phyloP scores from a whole-genome alignment of 2,888 invertebrate species.

The Tridacna gigas region DNA sequence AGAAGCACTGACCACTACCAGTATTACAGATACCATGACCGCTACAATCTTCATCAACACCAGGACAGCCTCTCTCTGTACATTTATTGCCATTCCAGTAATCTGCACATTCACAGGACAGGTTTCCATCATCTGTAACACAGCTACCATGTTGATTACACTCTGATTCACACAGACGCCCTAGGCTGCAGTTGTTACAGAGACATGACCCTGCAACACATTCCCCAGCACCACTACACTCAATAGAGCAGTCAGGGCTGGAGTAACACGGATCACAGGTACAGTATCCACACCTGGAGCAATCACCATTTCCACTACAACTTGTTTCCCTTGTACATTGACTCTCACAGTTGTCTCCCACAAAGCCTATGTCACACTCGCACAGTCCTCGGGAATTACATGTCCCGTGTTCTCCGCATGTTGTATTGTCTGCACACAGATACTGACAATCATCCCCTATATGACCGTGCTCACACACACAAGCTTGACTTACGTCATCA shows the following conservation, averaged over 20 bases:
- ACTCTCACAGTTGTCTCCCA: slow-evolving; percentile 73
- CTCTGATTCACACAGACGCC: slow-evolving; percentile 71
- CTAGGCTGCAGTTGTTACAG: slow-evolving; percentile 73
- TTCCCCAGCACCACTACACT: slow-evolving; percentile 71
- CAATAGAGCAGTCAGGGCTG: slow-evolving; percentile 68
- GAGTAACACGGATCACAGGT: slow-evolving; percentile 76
- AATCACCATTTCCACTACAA: slow-evolving; percentile 73
- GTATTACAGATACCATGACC: slow-evolving; percentile 77
- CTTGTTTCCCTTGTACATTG: slow-evolving; percentile 63
- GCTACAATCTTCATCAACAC: slow-evolving; percentile 65
- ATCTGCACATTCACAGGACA: slow-evolving; percentile 66
- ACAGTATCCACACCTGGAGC: slow-evolving; percentile 72
- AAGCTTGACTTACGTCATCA: slow-evolving; percentile 38
- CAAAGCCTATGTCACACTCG: slow-evolving; percentile 67
- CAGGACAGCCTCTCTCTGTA: slow-evolving; percentile 72
- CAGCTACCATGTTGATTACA: slow-evolving; percentile 75
- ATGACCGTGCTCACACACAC: slow-evolving; percentile 67
- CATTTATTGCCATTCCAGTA: slow-evolving; percentile 73
- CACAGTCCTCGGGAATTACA: slow-evolving; percentile 72
- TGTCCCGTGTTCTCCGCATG: slow-evolving; percentile 69
- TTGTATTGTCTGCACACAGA: slow-evolving; percentile 55
- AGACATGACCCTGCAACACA: slow-evolving; percentile 70
- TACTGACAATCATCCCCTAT: slow-evolving; percentile 75
- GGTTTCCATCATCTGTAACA: slow-evolving; percentile 19
- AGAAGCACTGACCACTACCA: slow-evolving; percentile 70